Evolutionary conservation across 2,888 invertebrate species (phyloP).

Genomic region (Choristoneura rosaceana): DNA sequence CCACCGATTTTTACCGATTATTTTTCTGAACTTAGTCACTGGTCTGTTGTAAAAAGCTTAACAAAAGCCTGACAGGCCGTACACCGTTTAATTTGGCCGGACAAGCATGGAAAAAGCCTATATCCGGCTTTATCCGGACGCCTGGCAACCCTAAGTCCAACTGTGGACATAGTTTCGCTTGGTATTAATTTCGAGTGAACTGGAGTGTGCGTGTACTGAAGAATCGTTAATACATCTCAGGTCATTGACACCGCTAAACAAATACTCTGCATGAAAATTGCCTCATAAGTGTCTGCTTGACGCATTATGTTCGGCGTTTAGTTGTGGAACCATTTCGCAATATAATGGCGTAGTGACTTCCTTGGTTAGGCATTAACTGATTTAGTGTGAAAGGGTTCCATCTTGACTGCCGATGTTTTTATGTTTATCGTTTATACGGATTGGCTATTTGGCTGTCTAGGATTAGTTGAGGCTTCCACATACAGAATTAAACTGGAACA

Average conservation of each 20-base stretch:
- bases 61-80: no score
- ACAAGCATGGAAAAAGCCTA: no score
- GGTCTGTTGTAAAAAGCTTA: no score
- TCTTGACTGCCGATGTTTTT: neutral
- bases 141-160: no score
- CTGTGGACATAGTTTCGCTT: neutral
- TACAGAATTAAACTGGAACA: no score
- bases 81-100: no score
- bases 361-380: neutral
- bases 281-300: slow-evolving; percentile 1
- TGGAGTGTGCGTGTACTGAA: slow-evolving; percentile 4
- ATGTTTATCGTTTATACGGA: neutral
- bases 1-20: no score
- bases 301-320: neutral
- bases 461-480: no score
- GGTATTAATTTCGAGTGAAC: slow-evolving; percentile 27
- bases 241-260: slow-evolving; percentile 34
- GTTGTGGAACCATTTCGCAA: neutral
- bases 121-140: no score
- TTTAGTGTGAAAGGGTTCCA: neutral
- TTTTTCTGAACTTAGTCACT: no score
- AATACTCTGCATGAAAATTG: slow-evolving; percentile 38
- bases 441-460: no score
- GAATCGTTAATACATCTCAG: slow-evolving; percentile 26
- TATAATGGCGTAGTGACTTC: neutral